phyloP scores from a whole-genome alignment of 2,888 invertebrate genomes.

The Caenorhabditis wallacei region DNA sequence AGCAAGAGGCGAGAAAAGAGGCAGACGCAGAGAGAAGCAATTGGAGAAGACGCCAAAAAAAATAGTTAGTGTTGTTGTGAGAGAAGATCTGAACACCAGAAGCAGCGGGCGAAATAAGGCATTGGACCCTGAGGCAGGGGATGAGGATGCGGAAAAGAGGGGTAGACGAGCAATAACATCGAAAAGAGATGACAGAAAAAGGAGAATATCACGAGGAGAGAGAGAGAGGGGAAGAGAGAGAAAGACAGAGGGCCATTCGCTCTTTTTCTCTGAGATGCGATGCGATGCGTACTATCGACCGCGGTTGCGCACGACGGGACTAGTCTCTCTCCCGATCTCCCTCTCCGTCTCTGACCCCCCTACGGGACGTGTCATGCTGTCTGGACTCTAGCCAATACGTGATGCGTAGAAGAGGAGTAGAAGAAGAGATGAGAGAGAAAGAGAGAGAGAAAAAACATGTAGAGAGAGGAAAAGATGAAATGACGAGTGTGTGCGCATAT shows the following conservation, averaged over 20 bases:
- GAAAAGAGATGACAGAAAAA: constrained; percentile 8
- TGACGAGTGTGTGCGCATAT: constrained; percentile 7
- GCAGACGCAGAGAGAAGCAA: constrained; percentile 32
- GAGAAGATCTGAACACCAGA: constrained; percentile 33
- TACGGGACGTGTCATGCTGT: neutral
- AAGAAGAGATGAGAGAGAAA: neutral
- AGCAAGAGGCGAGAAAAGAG: neutral
- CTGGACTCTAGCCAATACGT: constrained; percentile 18
- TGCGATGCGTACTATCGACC: constrained; percentile 56
- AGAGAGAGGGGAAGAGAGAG: constrained; percentile 8
- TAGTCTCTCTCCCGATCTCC: constrained; percentile 20
- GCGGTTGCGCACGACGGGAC: constrained; percentile 53
- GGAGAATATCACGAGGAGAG: constrained; percentile 59
- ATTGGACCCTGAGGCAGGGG: constrained; percentile 12
- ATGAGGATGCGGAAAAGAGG: constrained; percentile 17
- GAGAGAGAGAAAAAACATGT: neutral
- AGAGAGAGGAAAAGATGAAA: constrained; percentile 3
- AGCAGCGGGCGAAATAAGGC: constrained; percentile 5
- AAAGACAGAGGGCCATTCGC: constrained; percentile 30
- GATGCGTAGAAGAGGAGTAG: neutral
- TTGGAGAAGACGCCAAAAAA: neutral
- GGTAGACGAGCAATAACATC: constrained; percentile 17
- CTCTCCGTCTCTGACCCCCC: constrained; percentile 27
- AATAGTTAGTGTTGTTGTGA: constrained; percentile 11
- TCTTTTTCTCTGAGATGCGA: constrained; percentile 46